Evolutionary conservation across 2,888 invertebrate species (phyloP).

Genomic region (Sicus ferrugineus): DNA sequence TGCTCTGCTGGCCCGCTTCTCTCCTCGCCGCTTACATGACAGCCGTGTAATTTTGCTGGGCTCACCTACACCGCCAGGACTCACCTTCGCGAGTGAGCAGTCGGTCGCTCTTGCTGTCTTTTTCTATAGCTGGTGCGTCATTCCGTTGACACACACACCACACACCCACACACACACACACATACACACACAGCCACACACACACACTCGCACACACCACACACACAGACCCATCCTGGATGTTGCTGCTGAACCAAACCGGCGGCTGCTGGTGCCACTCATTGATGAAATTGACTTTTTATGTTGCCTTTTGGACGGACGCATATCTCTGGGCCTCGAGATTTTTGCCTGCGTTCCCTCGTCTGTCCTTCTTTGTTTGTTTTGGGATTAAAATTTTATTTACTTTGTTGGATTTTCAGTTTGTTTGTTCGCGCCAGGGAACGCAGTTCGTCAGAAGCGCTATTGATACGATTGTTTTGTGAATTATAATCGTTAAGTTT

Average conservation of each 20-base stretch:
- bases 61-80: slow-evolving; percentile 24
- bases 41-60: slow-evolving; percentile 36
- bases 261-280: slow-evolving; percentile 34
- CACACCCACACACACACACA: too few species aligned
- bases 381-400: slow-evolving; percentile 55
- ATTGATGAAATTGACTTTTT: slow-evolving; percentile 61
- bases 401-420: slow-evolving; percentile 60
- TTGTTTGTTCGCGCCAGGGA: slow-evolving; percentile 57
- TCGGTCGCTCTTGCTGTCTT: not conserved
- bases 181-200: too few species aligned
- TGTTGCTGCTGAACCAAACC: not conserved
- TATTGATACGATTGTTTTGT: not conserved
- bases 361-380: slow-evolving; percentile 22
- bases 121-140: slow-evolving; percentile 9
- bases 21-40: slow-evolving; percentile 11
- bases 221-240: too few species aligned
- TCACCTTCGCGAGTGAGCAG: slow-evolving; percentile 4
- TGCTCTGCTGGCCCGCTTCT: not conserved
- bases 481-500: too few species aligned
- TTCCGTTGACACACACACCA: not conserved
- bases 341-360: slow-evolving; percentile 13
- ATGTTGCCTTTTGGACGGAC: slow-evolving; percentile 42
- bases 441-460: slow-evolving; percentile 50
- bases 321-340: slow-evolving; percentile 23
- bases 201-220: too few species aligned